Evolutionary conservation across 2,888 invertebrate species (phyloP).

Genomic region (Tinea trinotella): DNA sequence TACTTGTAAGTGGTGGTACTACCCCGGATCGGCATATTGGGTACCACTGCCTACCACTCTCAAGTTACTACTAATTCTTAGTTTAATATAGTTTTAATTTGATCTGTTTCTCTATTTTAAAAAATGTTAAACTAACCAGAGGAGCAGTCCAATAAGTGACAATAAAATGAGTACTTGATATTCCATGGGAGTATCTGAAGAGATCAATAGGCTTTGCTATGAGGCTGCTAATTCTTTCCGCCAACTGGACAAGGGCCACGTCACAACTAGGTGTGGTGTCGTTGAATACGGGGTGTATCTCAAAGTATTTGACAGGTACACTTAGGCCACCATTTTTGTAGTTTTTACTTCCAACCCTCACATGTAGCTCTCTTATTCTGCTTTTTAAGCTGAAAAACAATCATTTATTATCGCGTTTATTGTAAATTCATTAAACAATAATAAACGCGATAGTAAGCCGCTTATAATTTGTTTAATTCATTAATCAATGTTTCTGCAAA

Average conservation of each 20-base stretch:
- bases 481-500: no score
- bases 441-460: no score
- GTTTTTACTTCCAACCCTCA: constrained; percentile 51
- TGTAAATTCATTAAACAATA: no score
- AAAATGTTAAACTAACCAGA: constrained; percentile 26
- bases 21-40: no score
- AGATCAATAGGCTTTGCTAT: constrained; percentile 38
- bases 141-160: constrained; percentile 43
- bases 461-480: no score
- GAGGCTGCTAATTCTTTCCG: constrained; percentile 29
- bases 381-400: constrained; percentile 46
- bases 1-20: no score
- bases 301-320: constrained; percentile 39
- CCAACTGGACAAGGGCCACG: constrained; percentile 42
- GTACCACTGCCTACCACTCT: no score
- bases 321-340: constrained; percentile 45
- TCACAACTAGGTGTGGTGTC: constrained; percentile 44
- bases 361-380: constrained; percentile 34
- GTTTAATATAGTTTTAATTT: no score
- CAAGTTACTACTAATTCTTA: no score
- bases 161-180: constrained; percentile 42
- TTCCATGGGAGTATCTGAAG: constrained; percentile 28
- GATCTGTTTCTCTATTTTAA: no score
- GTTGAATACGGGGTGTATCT: constrained; percentile 50
- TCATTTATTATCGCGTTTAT: no score